Percentiles rank a stretch among this genome's conserved stretches.
Evolutionary conservation across 1,140 invertebrate species (phyloP).

Genomic region (Chironomus tepperi): DNA sequence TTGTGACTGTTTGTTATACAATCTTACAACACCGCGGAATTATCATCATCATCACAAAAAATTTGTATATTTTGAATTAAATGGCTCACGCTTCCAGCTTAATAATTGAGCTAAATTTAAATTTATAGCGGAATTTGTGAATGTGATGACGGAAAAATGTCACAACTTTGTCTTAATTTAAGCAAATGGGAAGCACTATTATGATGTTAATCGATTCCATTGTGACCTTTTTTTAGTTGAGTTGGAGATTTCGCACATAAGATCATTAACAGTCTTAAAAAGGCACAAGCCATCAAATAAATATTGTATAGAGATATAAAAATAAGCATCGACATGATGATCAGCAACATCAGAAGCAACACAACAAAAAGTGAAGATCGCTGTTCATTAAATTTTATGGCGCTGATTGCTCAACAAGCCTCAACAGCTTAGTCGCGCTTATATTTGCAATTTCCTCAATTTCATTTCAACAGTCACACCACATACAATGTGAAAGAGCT

Average conservation of each 20-base stretch:
- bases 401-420: not conserved
- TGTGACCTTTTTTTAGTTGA: no score
- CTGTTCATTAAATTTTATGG: not conserved
- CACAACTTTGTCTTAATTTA: no score
- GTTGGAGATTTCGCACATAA: no score
- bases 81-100: not conserved
- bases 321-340: no score
- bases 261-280: no score
- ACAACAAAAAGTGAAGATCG: not conserved
- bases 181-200: no score
- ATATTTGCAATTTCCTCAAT: conserved; percentile 23
- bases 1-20: conserved; percentile 5
- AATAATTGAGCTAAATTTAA: conserved; percentile 2
- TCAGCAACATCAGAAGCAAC: not conserved
- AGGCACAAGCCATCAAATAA: no score
- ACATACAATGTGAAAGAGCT: not conserved
- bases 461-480: not conserved
- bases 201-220: no score
- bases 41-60: no score
- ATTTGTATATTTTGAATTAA: not conserved
- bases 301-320: no score
- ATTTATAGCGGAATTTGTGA: not conserved
- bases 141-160: no score
- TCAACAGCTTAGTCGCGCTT: not conserved
- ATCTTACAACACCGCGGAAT: not conserved